Evolutionary conservation across 2,113 vertebrate species (phyloP).

Genomic region (Spheniscus mendiculus): DNA sequence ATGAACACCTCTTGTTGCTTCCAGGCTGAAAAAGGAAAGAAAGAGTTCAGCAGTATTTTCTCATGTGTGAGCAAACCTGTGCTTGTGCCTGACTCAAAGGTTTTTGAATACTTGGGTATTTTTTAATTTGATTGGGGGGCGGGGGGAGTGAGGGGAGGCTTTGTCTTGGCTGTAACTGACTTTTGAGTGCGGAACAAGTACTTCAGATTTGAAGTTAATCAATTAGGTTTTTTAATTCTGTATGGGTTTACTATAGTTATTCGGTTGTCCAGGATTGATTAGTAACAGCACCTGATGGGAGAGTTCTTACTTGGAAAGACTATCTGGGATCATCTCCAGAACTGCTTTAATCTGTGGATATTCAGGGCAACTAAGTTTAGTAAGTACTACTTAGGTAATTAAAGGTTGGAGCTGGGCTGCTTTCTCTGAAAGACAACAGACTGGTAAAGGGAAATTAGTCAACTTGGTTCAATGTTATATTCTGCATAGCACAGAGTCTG

Average conservation of each 20-base stretch:
- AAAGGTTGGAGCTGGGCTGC: conserved; percentile 5
- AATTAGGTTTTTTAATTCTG: neutral
- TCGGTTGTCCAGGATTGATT: neutral
- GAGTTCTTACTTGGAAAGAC: conserved; percentile 33
- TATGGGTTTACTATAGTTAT: neutral
- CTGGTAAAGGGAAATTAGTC: neutral
- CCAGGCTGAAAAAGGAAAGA: neutral
- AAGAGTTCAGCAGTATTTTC: neutral
- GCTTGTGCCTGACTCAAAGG: neutral
- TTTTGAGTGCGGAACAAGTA: neutral
- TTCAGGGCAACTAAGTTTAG: conserved; percentile 46
- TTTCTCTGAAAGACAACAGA: neutral
- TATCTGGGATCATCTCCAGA: conserved; percentile 10
- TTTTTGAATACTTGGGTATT: neutral
- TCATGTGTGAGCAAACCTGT: neutral
- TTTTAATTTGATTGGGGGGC: neutral
- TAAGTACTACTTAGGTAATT: conserved; percentile 46
- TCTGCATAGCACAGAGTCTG: neutral
- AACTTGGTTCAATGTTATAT: neutral
- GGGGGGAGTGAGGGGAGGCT: neutral
- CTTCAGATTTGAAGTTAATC: neutral
- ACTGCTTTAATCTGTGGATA: conserved; percentile 59
- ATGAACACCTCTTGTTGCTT: neutral
- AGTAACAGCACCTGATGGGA: neutral
- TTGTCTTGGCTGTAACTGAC: neutral